phyloP scores from a whole-genome alignment of 2,888 invertebrate genomes.

The Pristionchus arcanus region DNA sequence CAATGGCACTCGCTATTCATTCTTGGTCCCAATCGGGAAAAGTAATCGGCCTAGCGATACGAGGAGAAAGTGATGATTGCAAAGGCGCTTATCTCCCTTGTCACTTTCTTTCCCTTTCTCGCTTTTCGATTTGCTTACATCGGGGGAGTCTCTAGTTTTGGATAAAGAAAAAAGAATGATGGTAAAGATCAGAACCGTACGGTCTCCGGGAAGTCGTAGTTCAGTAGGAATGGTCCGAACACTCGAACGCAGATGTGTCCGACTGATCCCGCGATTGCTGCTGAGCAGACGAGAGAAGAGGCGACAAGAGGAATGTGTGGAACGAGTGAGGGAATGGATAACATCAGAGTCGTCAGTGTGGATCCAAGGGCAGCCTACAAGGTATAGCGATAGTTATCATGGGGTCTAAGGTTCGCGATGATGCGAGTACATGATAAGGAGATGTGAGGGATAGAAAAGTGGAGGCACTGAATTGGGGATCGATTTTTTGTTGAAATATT shows the following conservation, averaged over 20 bases:
- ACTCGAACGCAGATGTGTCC: slow-evolving; percentile 52
- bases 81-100: slow-evolving; percentile 50
- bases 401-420: slow-evolving; percentile 27
- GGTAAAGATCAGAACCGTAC: slow-evolving; percentile 32
- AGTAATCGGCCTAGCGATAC: slow-evolving; percentile 35
- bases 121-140: slow-evolving; percentile 6
- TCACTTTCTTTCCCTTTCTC: slow-evolving; percentile 45
- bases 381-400: not conserved
- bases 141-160: not conserved
- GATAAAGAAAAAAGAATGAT: not conserved
- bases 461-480: not conserved
- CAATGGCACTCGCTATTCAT: slow-evolving; percentile 17
- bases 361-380: slow-evolving; percentile 48
- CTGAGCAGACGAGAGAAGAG: slow-evolving; percentile 37
- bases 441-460: not conserved
- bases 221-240: slow-evolving; percentile 55
- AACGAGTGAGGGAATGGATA: not conserved
- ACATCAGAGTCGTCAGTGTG: slow-evolving; percentile 4
- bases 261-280: slow-evolving; percentile 50
- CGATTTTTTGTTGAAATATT: not conserved
- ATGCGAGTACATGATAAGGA: slow-evolving; percentile 14
- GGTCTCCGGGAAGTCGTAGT: slow-evolving; percentile 57
- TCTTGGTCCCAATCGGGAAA: slow-evolving; percentile 15
- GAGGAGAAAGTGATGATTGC: slow-evolving; percentile 46
- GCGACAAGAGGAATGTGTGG: slow-evolving; percentile 50